Conservation (phyloP, 2,797 vertebrate genomes). For the Pogoniulus pusillus region DNA sequence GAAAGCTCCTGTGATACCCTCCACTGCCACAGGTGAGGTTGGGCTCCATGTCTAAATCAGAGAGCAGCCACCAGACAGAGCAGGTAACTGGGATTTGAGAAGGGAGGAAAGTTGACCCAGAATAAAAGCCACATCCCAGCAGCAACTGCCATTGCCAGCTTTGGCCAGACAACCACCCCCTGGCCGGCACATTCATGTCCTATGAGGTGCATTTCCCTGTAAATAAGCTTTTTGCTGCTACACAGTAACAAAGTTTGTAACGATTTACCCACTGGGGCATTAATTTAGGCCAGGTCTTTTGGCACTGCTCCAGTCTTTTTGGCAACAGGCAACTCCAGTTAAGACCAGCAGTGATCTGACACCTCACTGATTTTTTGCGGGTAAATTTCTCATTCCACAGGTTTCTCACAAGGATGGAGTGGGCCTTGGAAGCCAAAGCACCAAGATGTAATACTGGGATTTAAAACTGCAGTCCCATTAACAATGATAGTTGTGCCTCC, state of each 20-base stretch:
- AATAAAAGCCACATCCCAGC: not conserved
- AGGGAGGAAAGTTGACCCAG: not conserved
- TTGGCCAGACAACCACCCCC: not conserved
- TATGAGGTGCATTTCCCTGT: not conserved
- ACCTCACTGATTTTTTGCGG: not conserved
- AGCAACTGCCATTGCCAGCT: not conserved
- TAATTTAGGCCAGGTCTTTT: not conserved
- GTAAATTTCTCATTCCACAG: not conserved
- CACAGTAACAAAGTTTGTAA: rapidly evolving
- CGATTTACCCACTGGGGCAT: not conserved
- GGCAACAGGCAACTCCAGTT: not conserved
- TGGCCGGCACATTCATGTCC: not conserved
- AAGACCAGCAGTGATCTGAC: not conserved
- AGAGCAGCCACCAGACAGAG: not conserved
- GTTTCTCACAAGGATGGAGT: not conserved
- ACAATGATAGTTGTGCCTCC: not conserved
- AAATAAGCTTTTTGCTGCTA: not conserved
- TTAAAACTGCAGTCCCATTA: not conserved
- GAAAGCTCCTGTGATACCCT: not conserved
- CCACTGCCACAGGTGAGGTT: not conserved
- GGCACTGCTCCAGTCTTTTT: not conserved
- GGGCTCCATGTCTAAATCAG: not conserved
- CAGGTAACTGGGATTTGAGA: not conserved
- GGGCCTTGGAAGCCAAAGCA: not conserved
- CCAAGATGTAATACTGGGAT: not conserved